Base-by-base conservation (phyloP, 30 jellyfish, hydroid and myxozoan species). In the Phacellophora camtschatica region DNA sequence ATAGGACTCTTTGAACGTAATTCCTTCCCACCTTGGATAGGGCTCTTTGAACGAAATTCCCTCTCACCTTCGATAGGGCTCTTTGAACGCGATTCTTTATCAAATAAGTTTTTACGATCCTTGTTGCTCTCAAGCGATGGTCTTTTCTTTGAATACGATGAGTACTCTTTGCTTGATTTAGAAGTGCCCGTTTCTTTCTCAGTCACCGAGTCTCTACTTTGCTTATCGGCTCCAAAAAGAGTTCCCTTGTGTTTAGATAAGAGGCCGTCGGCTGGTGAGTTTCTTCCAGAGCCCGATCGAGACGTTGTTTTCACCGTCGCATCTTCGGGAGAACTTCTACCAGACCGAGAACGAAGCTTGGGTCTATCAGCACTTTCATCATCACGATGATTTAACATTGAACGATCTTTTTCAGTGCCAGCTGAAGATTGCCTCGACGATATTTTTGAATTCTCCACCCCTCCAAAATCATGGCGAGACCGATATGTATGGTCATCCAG, bases 191-290 rank as follows among this genome's bases (percentile, higher is more conserved):
- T 20, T 19, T n/a, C 50, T 5, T 63, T 30, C 8, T 33, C 86
- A 67, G 8, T 50, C 56, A 3, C 9, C 10, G 37, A 29, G 15
- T 16, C 43, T 22, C 10, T 37, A 53, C 5, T 49, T 34, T 32
- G 30, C 63, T 42, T 29, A 6, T 71, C 68, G 7, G 66, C 22
- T 51, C 30, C 10, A 18, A 22, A 45, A 18, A 30, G 45, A 39
- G 30, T 23, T 48, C 84, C 34, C 33, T 35, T 41, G 0, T 30
- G 49, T 25, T 31, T 51, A 4, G 86, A 49, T 9, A 72, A 23
- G 45, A 72, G 74, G n/a, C 74, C 74, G 1, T 72, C 86, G 0
- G 59, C 74, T 1, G 86, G 86, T 20, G 86, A 72, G 13, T 33
- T 56, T 72, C 86, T 54, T 5, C 84, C 84, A 0, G 84, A 71